phyloP scores from a whole-genome alignment of 2,888 invertebrate species.

The Alsophila aescularia region DNA sequence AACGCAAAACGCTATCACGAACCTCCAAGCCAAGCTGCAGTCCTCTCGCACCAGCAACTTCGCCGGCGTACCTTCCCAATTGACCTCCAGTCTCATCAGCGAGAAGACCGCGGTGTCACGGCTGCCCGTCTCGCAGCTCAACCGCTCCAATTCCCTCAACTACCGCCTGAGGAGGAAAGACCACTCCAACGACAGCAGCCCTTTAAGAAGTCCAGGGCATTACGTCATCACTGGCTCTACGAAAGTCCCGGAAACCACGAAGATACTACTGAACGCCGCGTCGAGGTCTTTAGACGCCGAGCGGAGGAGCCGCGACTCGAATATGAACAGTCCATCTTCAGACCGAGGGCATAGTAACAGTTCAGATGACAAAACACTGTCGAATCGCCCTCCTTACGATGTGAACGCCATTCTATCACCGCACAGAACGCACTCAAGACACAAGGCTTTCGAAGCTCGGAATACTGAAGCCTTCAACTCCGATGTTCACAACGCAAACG shows the following conservation, averaged over 20 bases:
- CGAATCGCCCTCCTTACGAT: conserved; percentile 69
- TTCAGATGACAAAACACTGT: conserved; percentile 78
- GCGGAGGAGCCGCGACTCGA: conserved; percentile 58
- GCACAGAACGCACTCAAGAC: conserved; percentile 79
- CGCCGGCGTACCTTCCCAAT: conserved; percentile 63
- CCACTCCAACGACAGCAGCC: conserved; percentile 70
- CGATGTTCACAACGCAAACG: conserved; percentile 68
- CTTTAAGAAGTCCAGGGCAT: conserved; percentile 74
- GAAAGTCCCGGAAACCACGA: conserved; percentile 65
- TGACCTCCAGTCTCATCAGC: conserved; percentile 74
- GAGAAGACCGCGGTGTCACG: conserved; percentile 76
- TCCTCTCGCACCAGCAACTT: conserved; percentile 64
- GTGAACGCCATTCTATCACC: conserved; percentile 69
- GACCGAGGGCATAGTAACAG: conserved; percentile 70
- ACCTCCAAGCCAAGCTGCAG: conserved; percentile 84
- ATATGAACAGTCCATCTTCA: conserved; percentile 77
- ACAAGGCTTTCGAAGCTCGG: conserved; percentile 81
- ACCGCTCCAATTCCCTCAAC: conserved; percentile 78
- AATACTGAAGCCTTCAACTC: conserved; percentile 69
- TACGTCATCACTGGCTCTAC: conserved; percentile 78
- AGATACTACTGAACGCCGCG: conserved; percentile 65
- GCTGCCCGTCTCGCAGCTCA: conserved; percentile 76
- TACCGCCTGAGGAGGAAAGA: conserved; percentile 74
- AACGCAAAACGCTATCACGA: conserved; percentile 86
- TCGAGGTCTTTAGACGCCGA: conserved; percentile 68